These are phyloP conservation scores for Petromus typicus DNA, from an alignment of 2,113 vertebrate species.

Conservation along the genomic window DNA sequence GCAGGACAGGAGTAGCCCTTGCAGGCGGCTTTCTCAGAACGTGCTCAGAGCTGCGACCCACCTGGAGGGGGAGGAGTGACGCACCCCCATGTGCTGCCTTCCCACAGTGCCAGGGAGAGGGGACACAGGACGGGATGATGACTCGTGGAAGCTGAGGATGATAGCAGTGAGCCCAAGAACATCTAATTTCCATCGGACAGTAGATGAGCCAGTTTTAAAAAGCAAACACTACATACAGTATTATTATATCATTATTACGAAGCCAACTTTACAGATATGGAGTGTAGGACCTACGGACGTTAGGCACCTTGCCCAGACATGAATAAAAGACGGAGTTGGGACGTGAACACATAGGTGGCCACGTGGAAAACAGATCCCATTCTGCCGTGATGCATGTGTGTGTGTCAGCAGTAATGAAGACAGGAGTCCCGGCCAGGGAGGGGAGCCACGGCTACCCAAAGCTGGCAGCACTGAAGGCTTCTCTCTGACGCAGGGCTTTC, in stretches of 20 bases:
- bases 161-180: background rate
- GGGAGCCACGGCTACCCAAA: background rate
- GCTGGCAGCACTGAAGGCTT: accelerated
- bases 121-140: background rate
- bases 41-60: background rate
- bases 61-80: accelerated
- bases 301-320: background rate
- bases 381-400: background rate
- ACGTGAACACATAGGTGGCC: background rate
- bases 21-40: background rate
- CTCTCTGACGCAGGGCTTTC: background rate
- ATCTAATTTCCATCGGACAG: background rate
- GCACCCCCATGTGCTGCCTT: background rate
- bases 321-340: background rate
- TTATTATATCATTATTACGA: background rate
- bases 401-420: background rate
- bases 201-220: background rate
- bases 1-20: background rate
- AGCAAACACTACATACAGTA: background rate
- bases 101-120: background rate
- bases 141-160: background rate
- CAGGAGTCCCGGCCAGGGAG: background rate
- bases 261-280: background rate
- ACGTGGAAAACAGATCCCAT: background rate
- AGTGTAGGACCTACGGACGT: background rate